A percentile compares a stretch with the other conserved stretches of the same genome.
Evolutionary conservation across 2,888 invertebrate species (phyloP).

Genomic region (Amphipyra tragopoginis): DNA sequence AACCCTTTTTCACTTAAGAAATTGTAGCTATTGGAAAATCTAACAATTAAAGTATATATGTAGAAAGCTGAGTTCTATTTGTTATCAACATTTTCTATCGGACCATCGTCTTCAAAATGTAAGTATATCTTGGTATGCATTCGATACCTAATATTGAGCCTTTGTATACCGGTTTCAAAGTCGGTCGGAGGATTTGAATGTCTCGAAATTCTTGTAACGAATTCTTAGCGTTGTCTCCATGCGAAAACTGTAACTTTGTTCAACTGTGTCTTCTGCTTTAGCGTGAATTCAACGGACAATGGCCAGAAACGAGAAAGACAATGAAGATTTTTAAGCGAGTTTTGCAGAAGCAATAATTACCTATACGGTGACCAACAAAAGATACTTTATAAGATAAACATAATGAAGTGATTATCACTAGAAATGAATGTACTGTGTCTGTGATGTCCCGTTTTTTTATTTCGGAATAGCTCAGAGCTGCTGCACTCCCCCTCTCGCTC

Average conservation of each 20-base stretch:
- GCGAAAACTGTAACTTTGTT: slow-evolving; percentile 26
- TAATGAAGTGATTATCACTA: slow-evolving; percentile 38
- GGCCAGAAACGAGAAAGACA: slow-evolving; percentile 8
- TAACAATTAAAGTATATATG: too few relatives aligned
- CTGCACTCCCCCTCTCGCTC: slow-evolving; percentile 73
- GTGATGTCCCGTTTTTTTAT: slow-evolving; percentile 56
- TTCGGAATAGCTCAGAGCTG: slow-evolving; percentile 72
- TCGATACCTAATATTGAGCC: slow-evolving; percentile 40
- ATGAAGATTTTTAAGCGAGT: not conserved
- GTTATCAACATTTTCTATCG: not conserved
- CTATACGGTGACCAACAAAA: slow-evolving; percentile 3
- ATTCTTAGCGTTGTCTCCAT: slow-evolving; percentile 35
- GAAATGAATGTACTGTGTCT: slow-evolving; percentile 21
- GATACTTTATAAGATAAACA: slow-evolving; percentile 9
- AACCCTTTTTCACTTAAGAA: too few relatives aligned
- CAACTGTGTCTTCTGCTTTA: slow-evolving; percentile 21
- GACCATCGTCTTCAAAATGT: slow-evolving; percentile 19
- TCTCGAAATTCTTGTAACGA: slow-evolving; percentile 50
- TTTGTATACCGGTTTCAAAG: slow-evolving; percentile 52
- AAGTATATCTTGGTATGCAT: slow-evolving; percentile 29
- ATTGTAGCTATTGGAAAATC: too few relatives aligned
- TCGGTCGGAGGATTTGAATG: slow-evolving; percentile 47
- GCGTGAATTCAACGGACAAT: slow-evolving; percentile 17
- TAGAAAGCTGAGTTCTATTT: too few relatives aligned
- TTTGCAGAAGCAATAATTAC: slow-evolving; percentile 1